Conservation (phyloP, 2,113 vertebrate genomes). For the Mormyrus iriodes region DNA sequence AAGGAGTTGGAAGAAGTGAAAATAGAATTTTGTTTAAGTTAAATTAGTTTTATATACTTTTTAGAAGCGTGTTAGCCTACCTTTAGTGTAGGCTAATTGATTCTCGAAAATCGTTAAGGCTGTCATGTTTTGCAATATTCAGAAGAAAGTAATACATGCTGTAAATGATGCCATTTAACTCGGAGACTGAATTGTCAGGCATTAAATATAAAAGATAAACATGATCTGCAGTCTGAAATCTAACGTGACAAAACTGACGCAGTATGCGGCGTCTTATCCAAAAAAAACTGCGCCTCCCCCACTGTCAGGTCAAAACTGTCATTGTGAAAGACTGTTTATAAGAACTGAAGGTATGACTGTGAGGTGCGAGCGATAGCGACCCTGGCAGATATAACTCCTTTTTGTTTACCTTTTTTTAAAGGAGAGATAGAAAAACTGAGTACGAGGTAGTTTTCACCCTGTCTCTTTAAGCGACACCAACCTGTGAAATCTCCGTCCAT, state of each 20-base stretch:
- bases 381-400: background rate
- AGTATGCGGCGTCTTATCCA: slow-evolving; percentile 8
- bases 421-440: background rate
- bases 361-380: background rate
- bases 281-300: background rate
- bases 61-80: background rate
- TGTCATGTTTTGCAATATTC: background rate
- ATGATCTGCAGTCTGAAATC: background rate
- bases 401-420: background rate
- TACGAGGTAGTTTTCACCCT: slow-evolving; percentile 11
- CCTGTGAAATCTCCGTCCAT: slow-evolving; percentile 36
- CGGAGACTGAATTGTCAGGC: background rate
- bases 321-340: background rate
- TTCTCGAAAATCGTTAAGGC: background rate
- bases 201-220: background rate
- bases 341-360: background rate
- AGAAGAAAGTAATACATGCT: background rate
- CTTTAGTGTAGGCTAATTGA: background rate
- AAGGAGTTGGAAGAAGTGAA: background rate
- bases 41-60: background rate
- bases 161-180: background rate
- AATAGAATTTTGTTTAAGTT: background rate
- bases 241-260: slow-evolving; percentile 8
- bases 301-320: background rate
- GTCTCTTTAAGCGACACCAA: slow-evolving; percentile 71